Conservation (phyloP, 2,888 invertebrate species). For the Geophilus truncorum region DNA sequence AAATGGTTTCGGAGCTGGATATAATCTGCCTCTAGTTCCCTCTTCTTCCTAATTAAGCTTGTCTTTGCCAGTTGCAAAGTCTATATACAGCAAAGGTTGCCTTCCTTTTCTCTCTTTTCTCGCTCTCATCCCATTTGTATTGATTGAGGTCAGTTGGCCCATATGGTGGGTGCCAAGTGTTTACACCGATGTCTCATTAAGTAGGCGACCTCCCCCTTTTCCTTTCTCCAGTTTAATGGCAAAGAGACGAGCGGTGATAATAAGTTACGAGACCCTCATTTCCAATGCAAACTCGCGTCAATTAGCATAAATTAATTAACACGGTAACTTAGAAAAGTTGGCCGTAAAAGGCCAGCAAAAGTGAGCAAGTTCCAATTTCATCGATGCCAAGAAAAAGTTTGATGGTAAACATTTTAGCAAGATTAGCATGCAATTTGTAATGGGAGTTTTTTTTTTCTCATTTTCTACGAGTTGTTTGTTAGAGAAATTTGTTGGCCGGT, state of each 20-base stretch:
- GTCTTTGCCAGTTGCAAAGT: neutral
- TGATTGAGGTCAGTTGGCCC: conserved; percentile 10
- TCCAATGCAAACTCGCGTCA: neutral
- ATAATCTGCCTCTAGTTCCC: neutral
- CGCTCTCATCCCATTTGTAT: neutral
- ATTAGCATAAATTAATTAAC: conserved; percentile 10
- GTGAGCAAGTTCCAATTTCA: neutral
- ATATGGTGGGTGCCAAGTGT: conserved; percentile 10
- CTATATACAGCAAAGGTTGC: neutral
- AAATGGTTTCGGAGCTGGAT: neutral
- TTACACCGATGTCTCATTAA: conserved; percentile 10
- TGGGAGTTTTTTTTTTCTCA: neutral
- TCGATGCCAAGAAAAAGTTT: neutral
- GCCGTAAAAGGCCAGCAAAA: neutral
- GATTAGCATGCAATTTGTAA: too few relatives aligned
- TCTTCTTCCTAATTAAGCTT: neutral
- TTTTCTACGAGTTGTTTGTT: neutral
- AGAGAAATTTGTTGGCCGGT: neutral
- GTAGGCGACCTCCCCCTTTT: neutral
- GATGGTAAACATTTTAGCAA: neutral
- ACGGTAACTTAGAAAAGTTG: neutral
- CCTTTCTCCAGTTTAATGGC: neutral
- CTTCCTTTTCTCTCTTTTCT: neutral
- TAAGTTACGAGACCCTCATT: neutral
- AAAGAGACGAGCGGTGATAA: neutral